Conservation (phyloP, 2,888 invertebrate genomes). For the Zaprionus bogoriensis region DNA sequence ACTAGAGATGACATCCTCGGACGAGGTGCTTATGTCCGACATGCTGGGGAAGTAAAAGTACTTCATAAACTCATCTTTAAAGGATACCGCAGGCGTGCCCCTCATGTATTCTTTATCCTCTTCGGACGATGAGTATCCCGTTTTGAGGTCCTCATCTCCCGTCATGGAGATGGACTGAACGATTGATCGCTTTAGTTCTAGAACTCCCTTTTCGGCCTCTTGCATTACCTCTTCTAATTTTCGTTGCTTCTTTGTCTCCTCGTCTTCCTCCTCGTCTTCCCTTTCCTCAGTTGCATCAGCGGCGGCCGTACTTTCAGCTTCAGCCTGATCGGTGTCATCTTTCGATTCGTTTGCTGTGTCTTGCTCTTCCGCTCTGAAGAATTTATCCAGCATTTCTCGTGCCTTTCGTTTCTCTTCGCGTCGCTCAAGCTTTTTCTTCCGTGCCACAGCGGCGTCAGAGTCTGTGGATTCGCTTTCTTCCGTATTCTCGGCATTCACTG, state of each 20-base stretch:
- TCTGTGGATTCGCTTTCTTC: too few relatives aligned
- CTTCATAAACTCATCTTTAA: conserved; percentile 29
- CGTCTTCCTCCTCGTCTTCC: background rate
- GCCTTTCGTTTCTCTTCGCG: conserved; percentile 22
- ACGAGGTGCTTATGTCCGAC: conserved; percentile 26
- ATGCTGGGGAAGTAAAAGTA: conserved; percentile 37
- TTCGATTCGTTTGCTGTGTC: background rate
- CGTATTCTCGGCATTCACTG: too few relatives aligned
- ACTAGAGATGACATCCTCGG: too few relatives aligned
- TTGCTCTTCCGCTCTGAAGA: background rate
- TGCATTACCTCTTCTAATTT: background rate
- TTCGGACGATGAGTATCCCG: conserved; percentile 6
- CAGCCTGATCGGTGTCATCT: background rate
- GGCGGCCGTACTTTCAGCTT: too few relatives aligned
- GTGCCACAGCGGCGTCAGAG: too few relatives aligned
- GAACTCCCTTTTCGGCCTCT: background rate
- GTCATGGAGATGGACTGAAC: background rate
- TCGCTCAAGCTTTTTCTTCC: background rate
- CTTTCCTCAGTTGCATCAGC: background rate
- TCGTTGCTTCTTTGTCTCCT: background rate
- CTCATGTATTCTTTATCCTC: background rate
- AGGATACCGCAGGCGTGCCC: background rate
- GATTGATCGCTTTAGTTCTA: background rate
- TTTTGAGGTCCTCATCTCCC: conserved; percentile 3
- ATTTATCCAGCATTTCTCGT: conserved; percentile 2